Percentiles rank a stretch among this genome's conserved stretches.
Conservation (phyloP, 1,140 invertebrate species). For the Brachystomella parvula region DNA sequence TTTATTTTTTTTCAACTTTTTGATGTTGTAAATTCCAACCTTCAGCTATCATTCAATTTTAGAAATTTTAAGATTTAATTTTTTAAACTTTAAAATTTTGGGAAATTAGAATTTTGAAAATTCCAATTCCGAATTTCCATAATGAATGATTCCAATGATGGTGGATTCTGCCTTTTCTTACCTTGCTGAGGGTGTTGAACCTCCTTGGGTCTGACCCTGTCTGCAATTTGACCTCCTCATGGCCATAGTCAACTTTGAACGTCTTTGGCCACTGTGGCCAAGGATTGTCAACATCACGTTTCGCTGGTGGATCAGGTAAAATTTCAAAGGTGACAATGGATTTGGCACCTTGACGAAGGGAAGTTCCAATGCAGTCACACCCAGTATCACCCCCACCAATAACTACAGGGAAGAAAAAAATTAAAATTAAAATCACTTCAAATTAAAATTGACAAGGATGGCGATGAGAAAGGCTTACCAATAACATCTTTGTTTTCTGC, state of each 20-base stretch:
- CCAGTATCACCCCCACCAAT: slow-evolving; percentile 99
- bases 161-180: slow-evolving; percentile 43
- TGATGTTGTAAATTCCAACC: no score
- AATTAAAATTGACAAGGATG: no score
- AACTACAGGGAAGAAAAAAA: slow-evolving; percentile 45
- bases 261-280: slow-evolving; percentile 97
- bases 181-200: slow-evolving; percentile 85
- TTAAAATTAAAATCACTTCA: no score
- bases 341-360: slow-evolving; percentile 91
- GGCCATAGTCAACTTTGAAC: slow-evolving; percentile 96
- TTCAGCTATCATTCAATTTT: no score
- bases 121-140: no score
- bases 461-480: no score
- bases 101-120: no score
- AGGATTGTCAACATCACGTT: slow-evolving; percentile 76
- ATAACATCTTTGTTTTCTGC: slow-evolving; percentile 94
- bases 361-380: slow-evolving; percentile 97
- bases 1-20: no score
- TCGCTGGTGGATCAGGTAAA: slow-evolving; percentile 76
- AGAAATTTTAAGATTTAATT: no score
- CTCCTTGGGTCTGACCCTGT: slow-evolving; percentile 88
- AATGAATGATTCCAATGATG: slow-evolving; percentile 14
- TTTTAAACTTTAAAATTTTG: no score
- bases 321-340: slow-evolving; percentile 96
- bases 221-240: slow-evolving; percentile 89